Conservation (phyloP, 2,797 vertebrate species). For the Sorex maritimensis region DNA sequence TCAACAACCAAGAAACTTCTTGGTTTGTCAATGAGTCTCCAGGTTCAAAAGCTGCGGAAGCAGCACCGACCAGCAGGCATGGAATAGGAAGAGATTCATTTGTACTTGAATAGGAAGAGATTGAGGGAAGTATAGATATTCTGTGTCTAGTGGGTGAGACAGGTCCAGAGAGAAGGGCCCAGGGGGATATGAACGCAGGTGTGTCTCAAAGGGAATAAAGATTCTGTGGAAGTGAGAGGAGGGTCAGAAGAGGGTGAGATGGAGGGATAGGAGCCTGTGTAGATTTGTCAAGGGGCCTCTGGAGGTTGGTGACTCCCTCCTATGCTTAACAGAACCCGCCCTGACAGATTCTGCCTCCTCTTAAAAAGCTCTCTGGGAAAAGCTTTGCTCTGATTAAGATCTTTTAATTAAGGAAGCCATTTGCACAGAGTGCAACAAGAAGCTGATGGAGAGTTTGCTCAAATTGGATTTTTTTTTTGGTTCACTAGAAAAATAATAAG, state of each 20-base stretch:
- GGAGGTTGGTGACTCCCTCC: not conserved
- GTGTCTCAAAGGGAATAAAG: not conserved
- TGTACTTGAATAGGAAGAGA: not conserved
- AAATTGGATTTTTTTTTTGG: conserved; percentile 83
- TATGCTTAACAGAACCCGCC: not conserved
- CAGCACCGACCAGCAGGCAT: not conserved
- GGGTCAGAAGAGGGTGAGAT: not conserved
- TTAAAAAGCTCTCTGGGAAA: conserved; percentile 83
- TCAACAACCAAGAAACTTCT: not conserved
- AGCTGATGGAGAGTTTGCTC: conserved; percentile 83
- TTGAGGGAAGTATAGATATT: not conserved
- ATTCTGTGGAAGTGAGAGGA: not conserved
- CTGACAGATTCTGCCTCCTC: conserved; percentile 49
- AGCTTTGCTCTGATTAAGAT: conserved; percentile 87
- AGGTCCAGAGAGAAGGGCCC: not conserved
- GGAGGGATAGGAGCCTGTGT: not conserved
- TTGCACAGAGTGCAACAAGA: conserved; percentile 83
- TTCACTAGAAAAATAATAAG: conserved; percentile 84
- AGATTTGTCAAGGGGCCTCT: not conserved
- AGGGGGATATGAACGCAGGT: not conserved
- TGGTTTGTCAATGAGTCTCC: not conserved
- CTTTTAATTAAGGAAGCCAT: conserved; percentile 89
- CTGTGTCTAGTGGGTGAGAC: not conserved
- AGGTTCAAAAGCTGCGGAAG: not conserved
- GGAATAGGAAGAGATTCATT: not conserved